Evolutionary conservation across 1,140 invertebrate species (phyloP).

Genomic region (Oedothorax gibbosus): DNA sequence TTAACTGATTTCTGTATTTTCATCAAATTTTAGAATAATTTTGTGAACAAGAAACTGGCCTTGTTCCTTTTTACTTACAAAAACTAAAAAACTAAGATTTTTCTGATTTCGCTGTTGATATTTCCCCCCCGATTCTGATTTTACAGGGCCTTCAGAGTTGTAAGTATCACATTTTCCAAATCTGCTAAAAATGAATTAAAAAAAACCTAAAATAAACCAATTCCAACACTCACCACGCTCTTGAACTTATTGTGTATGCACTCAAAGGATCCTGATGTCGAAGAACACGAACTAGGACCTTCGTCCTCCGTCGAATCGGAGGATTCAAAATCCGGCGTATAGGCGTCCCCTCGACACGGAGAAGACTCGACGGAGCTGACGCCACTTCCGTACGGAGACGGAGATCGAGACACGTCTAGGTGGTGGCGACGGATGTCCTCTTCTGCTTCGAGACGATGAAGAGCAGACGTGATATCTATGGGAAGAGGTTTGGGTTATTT

Average conservation of each 20-base stretch:
- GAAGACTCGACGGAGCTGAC: conserved; percentile 40
- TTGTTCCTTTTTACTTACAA: no score
- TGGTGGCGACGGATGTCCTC: conserved; percentile 11
- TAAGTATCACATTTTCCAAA: no score
- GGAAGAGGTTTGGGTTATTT: no score
- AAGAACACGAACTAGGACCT: conserved; percentile 67
- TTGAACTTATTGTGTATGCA: conserved; percentile 66
- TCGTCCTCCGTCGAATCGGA: conserved; percentile 60
- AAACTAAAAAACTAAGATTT: no score
- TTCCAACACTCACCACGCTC: conserved; percentile 32
- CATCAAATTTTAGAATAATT: no score
- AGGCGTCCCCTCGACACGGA: conserved; percentile 49
- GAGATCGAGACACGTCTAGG: conserved; percentile 13
- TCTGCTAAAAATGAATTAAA: no score
- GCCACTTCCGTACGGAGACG: conserved; percentile 20
- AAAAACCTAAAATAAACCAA: no score
- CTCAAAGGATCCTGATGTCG: conserved; percentile 60
- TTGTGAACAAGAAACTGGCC: no score
- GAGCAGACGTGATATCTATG: conserved; percentile 40
- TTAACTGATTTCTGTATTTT: no score
- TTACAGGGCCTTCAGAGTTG: no score
- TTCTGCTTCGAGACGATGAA: conserved; percentile 2
- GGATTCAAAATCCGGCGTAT: conserved; percentile 67
- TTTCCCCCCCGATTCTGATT: no score
- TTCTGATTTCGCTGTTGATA: no score